Evolutionary conservation across 2,113 vertebrate species (phyloP).

Genomic region (Megaleporinus macrocephalus): DNA sequence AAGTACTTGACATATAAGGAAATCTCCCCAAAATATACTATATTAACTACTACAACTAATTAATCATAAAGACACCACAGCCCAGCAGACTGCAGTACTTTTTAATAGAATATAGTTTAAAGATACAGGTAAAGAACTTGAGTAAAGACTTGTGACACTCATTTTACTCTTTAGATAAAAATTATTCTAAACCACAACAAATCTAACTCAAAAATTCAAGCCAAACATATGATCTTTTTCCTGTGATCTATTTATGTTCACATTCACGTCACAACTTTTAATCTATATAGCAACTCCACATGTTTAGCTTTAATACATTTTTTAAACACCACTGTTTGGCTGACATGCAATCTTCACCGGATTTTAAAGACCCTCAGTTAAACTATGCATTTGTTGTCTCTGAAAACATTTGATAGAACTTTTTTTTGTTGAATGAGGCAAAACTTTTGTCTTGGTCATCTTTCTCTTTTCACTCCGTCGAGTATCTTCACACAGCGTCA

Average conservation of each 20-base stretch:
- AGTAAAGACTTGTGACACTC: background rate
- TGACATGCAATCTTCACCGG: too few relatives aligned
- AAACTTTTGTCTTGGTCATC: too few relatives aligned
- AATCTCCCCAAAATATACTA: background rate
- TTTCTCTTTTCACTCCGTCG: too few relatives aligned
- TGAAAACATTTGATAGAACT: too few relatives aligned
- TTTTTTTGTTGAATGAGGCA: too few relatives aligned
- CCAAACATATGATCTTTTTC: background rate
- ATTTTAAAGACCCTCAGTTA: too few relatives aligned
- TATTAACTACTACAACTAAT: too few relatives aligned
- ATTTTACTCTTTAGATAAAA: constrained; percentile 27
- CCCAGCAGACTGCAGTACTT: background rate
- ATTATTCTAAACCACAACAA: background rate
- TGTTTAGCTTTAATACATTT: too few relatives aligned
- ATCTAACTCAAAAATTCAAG: background rate
- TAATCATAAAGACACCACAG: background rate
- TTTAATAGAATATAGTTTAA: constrained; percentile 4
- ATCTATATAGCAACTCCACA: too few relatives aligned
- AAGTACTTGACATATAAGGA: background rate
- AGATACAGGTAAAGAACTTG: background rate
- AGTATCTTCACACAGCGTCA: too few relatives aligned
- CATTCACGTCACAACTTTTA: background rate
- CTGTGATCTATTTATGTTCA: background rate
- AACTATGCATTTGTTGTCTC: too few relatives aligned
- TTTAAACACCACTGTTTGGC: too few relatives aligned